Evolutionary conservation across 1,140 invertebrate species (phyloP).

Genomic region (Vanessa tameamea): DNA sequence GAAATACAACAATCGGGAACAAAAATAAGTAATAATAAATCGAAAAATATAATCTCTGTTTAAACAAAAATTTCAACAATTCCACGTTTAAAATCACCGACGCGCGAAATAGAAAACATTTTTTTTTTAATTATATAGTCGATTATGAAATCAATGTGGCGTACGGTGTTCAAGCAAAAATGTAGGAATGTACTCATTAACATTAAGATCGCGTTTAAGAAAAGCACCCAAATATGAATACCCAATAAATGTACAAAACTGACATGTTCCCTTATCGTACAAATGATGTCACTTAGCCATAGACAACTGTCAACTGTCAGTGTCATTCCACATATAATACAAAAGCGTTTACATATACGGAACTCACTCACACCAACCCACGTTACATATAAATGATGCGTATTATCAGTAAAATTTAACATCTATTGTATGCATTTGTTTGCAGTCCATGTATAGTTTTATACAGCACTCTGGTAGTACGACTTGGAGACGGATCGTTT

Average conservation of each 20-base stretch:
- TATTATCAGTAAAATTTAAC: slow-evolving; percentile 67
- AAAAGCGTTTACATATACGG: slow-evolving; percentile 67
- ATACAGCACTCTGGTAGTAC: slow-evolving; percentile 47
- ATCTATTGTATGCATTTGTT: slow-evolving; percentile 63
- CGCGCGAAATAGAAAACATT: slow-evolving; percentile 31
- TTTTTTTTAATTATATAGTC: slow-evolving; percentile 25
- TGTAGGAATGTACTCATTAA: slow-evolving; percentile 64
- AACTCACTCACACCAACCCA: slow-evolving; percentile 65
- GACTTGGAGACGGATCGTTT: slow-evolving; percentile 50
- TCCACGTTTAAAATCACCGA: slow-evolving; percentile 54
- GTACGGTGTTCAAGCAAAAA: slow-evolving; percentile 32
- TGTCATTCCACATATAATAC: slow-evolving; percentile 56
- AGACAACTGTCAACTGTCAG: slow-evolving; percentile 47
- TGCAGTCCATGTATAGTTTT: slow-evolving; percentile 58
- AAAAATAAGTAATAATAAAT: slow-evolving; percentile 72
- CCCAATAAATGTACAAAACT: slow-evolving; percentile 30
- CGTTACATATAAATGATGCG: slow-evolving; percentile 63
- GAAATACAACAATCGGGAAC: slow-evolving; percentile 69
- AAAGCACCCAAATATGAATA: slow-evolving; percentile 60
- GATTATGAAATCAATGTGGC: slow-evolving; percentile 29
- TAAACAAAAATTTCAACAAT: slow-evolving; percentile 65
- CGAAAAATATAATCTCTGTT: slow-evolving; percentile 77
- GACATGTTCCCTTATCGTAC: slow-evolving; percentile 31
- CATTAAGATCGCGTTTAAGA: slow-evolving; percentile 27
- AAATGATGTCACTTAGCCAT: slow-evolving; percentile 35